Conservation (phyloP, 2,113 vertebrate genomes). For the Hydropotes inermis region DNA sequence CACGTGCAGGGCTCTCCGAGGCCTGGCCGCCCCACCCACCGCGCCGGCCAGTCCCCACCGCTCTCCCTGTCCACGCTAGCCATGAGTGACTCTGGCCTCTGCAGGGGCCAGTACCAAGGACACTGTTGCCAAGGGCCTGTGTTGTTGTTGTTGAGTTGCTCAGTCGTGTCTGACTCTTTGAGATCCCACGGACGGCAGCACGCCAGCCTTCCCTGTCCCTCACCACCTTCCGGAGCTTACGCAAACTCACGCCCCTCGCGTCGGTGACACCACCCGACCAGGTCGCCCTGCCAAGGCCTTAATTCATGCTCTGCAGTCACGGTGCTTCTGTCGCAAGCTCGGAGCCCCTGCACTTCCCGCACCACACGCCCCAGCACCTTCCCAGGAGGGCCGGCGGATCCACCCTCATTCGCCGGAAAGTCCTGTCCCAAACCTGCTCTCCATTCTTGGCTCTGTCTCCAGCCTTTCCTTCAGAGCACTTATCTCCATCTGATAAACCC, state of each 20-base stretch:
- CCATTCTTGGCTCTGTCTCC: background rate
- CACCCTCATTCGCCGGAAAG: background rate
- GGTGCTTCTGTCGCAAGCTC: background rate
- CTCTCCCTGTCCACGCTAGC: background rate
- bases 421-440: background rate
- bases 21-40: background rate
- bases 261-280: accelerated
- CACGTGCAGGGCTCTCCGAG: background rate
- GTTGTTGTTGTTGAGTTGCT: background rate
- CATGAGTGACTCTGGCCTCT: background rate
- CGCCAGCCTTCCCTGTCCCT: background rate
- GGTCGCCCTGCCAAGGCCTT: background rate
- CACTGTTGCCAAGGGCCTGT: background rate
- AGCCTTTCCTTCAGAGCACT: no score
- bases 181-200: background rate
- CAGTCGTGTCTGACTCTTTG: background rate
- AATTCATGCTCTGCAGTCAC: background rate
- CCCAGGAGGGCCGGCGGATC: no score
- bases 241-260: accelerated
- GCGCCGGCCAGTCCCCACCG: no score
- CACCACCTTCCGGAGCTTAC: background rate
- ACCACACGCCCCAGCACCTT: background rate
- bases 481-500: background rate
- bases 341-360: background rate
- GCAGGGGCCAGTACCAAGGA: no score